Evolutionary conservation across 2,797 vertebrate species (phyloP).

Genomic region (Tokudaia muenninki): DNA sequence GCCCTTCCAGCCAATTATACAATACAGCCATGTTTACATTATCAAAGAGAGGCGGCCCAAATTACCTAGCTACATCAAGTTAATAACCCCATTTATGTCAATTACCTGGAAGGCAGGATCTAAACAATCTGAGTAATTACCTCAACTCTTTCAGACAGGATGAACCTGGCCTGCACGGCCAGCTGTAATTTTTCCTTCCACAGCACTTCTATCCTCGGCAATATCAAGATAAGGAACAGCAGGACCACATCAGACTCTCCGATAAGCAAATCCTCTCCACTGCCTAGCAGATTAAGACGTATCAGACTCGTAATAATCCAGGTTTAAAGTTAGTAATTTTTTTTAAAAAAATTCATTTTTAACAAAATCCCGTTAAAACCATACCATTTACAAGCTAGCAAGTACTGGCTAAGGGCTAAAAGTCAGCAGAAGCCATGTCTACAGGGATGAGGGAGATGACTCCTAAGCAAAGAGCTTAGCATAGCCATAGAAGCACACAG

Average conservation of each 20-base stretch:
- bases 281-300: neutral
- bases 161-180: conserved; percentile 42
- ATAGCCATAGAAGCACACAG: neutral
- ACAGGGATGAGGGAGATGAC: neutral
- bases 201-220: conserved; percentile 48
- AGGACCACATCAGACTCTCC: neutral
- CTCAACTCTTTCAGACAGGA: conserved; percentile 68
- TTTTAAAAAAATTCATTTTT: neutral
- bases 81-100: conserved; percentile 81
- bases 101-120: conserved; percentile 77
- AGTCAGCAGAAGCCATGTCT: neutral
- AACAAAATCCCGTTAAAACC: neutral
- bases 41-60: conserved; percentile 75
- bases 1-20: conserved; percentile 75
- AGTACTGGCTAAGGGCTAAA: neutral
- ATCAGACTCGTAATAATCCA: conserved; percentile 23
- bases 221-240: conserved; percentile 2
- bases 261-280: neutral
- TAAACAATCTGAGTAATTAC: conserved; percentile 79
- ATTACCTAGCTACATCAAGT: conserved; percentile 79
- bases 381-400: neutral
- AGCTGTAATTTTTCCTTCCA: conserved; percentile 66
- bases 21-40: conserved; percentile 75
- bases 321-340: neutral
- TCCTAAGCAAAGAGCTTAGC: neutral